These are phyloP conservation scores for Actias luna DNA, from an alignment of 2,888 invertebrate genomes.

Conservation along the genomic window DNA sequence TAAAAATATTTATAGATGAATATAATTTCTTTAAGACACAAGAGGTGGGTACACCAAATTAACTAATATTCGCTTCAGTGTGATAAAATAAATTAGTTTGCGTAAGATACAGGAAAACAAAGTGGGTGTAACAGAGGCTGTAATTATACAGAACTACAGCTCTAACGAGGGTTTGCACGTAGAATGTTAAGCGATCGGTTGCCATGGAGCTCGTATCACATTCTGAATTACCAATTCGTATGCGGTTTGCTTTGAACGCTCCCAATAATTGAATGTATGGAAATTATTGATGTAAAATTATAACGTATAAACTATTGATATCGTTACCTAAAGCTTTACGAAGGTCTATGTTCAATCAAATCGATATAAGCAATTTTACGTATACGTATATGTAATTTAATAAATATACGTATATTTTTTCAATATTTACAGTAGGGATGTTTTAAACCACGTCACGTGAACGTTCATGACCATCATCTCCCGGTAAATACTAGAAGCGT, in stretches of 20 bases:
- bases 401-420: too few species aligned
- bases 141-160: conserved; percentile 57
- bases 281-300: background rate
- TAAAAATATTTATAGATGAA: too few species aligned
- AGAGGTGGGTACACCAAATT: background rate
- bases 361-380: too few species aligned
- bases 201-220: conserved; percentile 25
- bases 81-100: conserved; percentile 35
- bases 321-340: too few species aligned
- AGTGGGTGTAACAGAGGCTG: conserved; percentile 41
- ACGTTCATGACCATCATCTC: too few species aligned
- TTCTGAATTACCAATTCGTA: conserved; percentile 16
- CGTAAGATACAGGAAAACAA: conserved; percentile 52
- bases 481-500: too few species aligned
- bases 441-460: too few species aligned
- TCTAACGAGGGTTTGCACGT: conserved; percentile 43
- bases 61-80: conserved; percentile 29
- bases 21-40: too few species aligned
- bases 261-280: background rate
- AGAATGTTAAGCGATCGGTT: conserved; percentile 45
- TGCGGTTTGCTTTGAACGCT: background rate
- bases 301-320: too few species aligned
- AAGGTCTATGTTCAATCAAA: too few species aligned
- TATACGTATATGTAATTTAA: too few species aligned
- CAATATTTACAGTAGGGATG: too few species aligned